Conservation (phyloP, 1,140 invertebrate genomes). For the Octopus sinensis region DNA sequence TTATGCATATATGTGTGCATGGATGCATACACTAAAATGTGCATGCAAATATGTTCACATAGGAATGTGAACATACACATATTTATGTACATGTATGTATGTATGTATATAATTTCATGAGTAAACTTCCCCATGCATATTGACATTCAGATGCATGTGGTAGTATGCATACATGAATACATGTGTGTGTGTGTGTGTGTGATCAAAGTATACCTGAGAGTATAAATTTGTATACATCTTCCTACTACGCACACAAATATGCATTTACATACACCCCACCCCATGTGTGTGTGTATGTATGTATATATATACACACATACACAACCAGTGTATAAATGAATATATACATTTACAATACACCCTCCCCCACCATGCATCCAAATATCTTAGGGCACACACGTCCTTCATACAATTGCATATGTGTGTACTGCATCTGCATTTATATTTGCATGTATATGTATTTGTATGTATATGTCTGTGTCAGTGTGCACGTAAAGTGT, state of each 20-base stretch:
- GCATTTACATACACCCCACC: no score
- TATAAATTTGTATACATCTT: no score
- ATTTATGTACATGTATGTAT: constrained; percentile 13
- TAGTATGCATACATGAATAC: background rate
- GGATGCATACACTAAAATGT: constrained; percentile 9
- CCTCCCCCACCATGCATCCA: no score
- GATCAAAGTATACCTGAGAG: no score
- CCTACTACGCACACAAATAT: no score
- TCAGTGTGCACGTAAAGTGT: no score
- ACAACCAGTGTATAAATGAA: background rate
- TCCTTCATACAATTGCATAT: no score
- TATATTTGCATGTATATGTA: no score
- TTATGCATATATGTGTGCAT: constrained; percentile 13
- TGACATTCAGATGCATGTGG: background rate
- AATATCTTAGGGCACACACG: no score
- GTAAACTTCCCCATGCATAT: background rate
- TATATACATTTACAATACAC: no score
- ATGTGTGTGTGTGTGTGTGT: background rate
- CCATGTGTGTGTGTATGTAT: background rate
- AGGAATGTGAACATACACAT: constrained; percentile 7
- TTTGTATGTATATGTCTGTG: no score
- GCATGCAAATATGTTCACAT: constrained; percentile 13
- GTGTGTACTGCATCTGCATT: no score
- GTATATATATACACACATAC: background rate
- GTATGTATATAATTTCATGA: background rate